phyloP scores from a whole-genome alignment of 1,140 invertebrate species.

The Ooceraea biroi region DNA sequence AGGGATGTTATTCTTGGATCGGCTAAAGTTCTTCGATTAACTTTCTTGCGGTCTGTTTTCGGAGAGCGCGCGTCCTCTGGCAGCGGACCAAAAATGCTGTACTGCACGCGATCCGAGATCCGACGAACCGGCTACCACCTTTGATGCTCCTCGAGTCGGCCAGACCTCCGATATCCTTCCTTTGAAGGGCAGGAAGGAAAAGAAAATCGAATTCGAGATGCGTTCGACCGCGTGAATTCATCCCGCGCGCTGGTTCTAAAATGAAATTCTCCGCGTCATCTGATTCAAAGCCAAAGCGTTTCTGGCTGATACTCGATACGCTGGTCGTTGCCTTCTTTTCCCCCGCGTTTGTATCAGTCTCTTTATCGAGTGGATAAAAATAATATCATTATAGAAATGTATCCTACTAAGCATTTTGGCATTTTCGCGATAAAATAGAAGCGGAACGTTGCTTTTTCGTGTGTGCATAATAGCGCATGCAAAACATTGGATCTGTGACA shows the following conservation, averaged over 20 bases:
- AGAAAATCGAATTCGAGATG: slow-evolving; percentile 57
- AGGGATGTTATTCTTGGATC: slow-evolving; percentile 68
- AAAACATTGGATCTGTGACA: not conserved
- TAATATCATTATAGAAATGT: slow-evolving; percentile 1
- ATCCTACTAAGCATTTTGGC: not conserved
- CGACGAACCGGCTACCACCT: slow-evolving; percentile 18
- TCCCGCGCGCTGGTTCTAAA: slow-evolving; percentile 32
- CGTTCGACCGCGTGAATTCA: slow-evolving; percentile 63
- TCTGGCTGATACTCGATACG: slow-evolving; percentile 40
- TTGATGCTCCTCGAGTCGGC: slow-evolving; percentile 43
- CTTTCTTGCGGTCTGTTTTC: slow-evolving; percentile 64
- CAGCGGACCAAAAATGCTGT: slow-evolving; percentile 61
- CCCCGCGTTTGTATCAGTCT: slow-evolving; percentile 55
- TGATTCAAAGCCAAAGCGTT: slow-evolving; percentile 57
- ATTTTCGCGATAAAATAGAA: not conserved
- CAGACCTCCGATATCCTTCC: slow-evolving; percentile 45
- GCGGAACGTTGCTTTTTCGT: not conserved
- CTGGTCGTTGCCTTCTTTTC: slow-evolving; percentile 17
- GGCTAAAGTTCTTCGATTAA: slow-evolving; percentile 61
- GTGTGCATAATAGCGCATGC: not conserved
- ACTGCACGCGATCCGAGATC: slow-evolving; percentile 31
- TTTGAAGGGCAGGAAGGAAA: slow-evolving; percentile 34
- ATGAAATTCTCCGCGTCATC: slow-evolving; percentile 56
- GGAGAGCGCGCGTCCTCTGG: slow-evolving; percentile 45
- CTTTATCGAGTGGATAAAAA: slow-evolving; percentile 36